phyloP scores from a whole-genome alignment of 2,797 vertebrate species.

The Mallotus villosus region DNA sequence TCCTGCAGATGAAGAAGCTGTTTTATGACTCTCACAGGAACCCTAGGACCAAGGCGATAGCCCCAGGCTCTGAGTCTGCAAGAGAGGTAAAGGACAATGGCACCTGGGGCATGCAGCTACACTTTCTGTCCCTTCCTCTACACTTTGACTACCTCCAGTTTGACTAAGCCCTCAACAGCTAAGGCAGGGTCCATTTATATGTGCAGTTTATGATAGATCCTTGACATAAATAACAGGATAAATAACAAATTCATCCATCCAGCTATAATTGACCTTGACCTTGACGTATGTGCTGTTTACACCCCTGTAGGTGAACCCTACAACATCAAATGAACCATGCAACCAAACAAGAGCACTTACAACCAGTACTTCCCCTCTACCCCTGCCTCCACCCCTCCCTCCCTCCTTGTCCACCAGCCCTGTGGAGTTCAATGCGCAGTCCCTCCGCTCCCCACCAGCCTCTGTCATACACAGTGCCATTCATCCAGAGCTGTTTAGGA shows the following conservation, averaged over 20 bases:
- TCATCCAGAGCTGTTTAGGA: slow-evolving; percentile 29
- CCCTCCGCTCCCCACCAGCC: slow-evolving; percentile 19
- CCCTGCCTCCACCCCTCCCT: slow-evolving; percentile 10
- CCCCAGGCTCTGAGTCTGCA: slow-evolving; percentile 21
- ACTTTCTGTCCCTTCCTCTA: too few species aligned
- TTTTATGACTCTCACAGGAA: not conserved
- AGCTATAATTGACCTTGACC: not conserved
- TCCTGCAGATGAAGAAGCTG: slow-evolving; percentile 17
- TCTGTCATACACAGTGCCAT: slow-evolving; percentile 28
- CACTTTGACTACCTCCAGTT: not conserved
- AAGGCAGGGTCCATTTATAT: too few species aligned
- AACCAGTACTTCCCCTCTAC: slow-evolving; percentile 32
- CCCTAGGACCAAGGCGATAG: not conserved
- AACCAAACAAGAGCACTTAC: slow-evolving; percentile 11
- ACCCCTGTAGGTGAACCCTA: slow-evolving; percentile 16
- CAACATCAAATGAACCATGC: slow-evolving; percentile 35
- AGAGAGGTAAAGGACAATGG: slow-evolving; percentile 1
- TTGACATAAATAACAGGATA: not conserved
- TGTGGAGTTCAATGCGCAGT: slow-evolving; percentile 37
- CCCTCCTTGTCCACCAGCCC: slow-evolving; percentile 32
- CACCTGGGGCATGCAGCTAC: not conserved
- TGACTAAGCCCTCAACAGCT: too few species aligned
- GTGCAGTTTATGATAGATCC: too few species aligned
- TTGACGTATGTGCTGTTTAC: not conserved
- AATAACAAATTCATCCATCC: not conserved